Conservation (phyloP, 2,888 invertebrate species). For the Ceramica pisi region DNA sequence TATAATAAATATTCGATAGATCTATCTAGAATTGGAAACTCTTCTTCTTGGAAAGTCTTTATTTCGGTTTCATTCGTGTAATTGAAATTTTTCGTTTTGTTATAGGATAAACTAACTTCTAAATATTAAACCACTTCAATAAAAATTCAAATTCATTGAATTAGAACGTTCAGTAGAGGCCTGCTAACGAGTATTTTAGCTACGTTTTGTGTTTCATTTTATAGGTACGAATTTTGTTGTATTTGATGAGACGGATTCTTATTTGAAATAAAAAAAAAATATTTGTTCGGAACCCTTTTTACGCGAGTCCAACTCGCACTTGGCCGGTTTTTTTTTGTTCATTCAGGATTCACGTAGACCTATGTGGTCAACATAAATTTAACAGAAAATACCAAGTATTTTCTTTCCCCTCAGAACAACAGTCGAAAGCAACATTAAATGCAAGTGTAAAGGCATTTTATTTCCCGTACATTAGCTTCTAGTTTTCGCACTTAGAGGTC, state of each 20-base stretch:
- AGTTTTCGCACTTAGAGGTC: slow-evolving; percentile 81
- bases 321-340: too few species aligned
- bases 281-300: too few species aligned
- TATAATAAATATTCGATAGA: too few species aligned
- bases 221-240: too few species aligned
- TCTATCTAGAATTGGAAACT: too few species aligned
- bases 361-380: too few species aligned
- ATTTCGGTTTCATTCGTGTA: slow-evolving; percentile 1
- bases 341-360: too few species aligned
- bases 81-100: slow-evolving; percentile 15
- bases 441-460: slow-evolving; percentile 69
- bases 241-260: too few species aligned
- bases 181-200: slow-evolving; percentile 1
- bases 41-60: too few species aligned
- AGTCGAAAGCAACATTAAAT: slow-evolving; percentile 50
- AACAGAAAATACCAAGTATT: slow-evolving; percentile 15
- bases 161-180: background rate
- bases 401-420: slow-evolving; percentile 23
- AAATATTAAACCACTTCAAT: slow-evolving; percentile 23
- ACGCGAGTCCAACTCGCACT: too few species aligned
- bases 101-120: slow-evolving; percentile 20
- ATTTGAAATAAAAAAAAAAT: too few species aligned
- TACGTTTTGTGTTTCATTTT: background rate
- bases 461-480: slow-evolving; percentile 78
- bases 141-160: slow-evolving; percentile 27